These are phyloP conservation scores for Theocolax elegans DNA, from an alignment of 1,140 invertebrate genomes.

Conservation along the genomic window DNA sequence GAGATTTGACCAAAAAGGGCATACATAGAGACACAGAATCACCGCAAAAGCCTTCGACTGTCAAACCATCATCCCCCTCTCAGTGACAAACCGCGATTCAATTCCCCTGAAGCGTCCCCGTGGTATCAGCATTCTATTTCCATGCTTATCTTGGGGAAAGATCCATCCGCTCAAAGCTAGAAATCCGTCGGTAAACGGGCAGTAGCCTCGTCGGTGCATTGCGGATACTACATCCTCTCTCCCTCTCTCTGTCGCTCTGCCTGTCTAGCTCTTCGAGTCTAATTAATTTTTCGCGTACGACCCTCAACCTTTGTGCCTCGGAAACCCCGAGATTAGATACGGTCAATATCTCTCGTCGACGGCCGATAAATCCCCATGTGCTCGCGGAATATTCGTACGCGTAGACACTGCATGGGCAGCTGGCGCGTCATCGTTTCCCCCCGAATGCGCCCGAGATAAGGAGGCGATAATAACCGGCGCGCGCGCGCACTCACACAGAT, in stretches of 20 bases:
- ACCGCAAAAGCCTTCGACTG: too few species aligned
- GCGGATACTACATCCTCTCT: too few species aligned
- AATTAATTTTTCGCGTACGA: conserved; percentile 29
- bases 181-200: too few species aligned
- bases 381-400: too few species aligned
- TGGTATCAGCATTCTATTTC: neutral
- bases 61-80: too few species aligned
- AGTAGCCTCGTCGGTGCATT: too few species aligned
- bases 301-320: neutral
- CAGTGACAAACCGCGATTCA: too few species aligned
- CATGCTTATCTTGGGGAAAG: neutral
- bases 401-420: neutral
- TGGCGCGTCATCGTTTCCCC: conserved; percentile 8
- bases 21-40: too few species aligned
- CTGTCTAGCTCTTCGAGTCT: neutral
- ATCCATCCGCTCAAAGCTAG: too few species aligned
- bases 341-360: conserved; percentile 11
- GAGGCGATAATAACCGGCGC: conserved; percentile 8
- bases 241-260: too few species aligned
- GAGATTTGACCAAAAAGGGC: too few species aligned
- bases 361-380: conserved; percentile 4
- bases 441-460: conserved; percentile 23
- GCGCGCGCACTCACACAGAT: neutral
- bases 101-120: too few species aligned
- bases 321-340: conserved; percentile 11